Base-by-base conservation (phyloP, 2,888 invertebrate genomes). In the Morpho achilles region DNA sequence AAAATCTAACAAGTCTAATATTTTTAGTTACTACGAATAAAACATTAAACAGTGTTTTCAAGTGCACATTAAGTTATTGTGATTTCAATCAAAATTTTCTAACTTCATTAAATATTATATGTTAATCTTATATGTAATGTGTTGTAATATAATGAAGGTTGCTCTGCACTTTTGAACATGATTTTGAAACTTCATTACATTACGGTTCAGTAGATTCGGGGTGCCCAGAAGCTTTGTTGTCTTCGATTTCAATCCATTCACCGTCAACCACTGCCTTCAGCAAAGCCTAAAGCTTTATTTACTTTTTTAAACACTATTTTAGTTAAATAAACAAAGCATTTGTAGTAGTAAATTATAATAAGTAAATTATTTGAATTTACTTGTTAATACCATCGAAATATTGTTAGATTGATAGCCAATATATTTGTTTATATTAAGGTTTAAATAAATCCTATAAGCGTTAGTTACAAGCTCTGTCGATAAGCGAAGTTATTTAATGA, bases 211-310 rank as follows among this genome's bases (percentile, higher is more conserved):
- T 83, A 83, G 79, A 80, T 78, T 73, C 76, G 75, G 77, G 82
- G 77, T 80, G 78, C 86, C 85, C 84, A 80, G 78, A 84, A 82
- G 82, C 87, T 76, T 71, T 74, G 67, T 69, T 66, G 67, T 75
- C 66, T 56, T 71, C 69, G 63, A 64, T 64, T 66, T 67, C 65
- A 63, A 69, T 74, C 76, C 77, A 68, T 75, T 75, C 77, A 84
- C 85, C 82, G 80, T 77, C 79, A 71, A 74, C 80, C 84, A 77
- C 79, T 80, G 75, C 79, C 65, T 66, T 73, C 69, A 73, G 69
- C 69, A 62, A 71, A 76, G 70, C 76, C 54, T 66, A 58, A 65
- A 62, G 65, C 56, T 56, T 58, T 57, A 63, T 64, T 62, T 62
- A 57, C 39, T 23, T 56, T 42, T 42, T 54, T 32, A 55, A 51